phyloP scores from a whole-genome alignment of 1,140 invertebrate species.

The Rhagoletis pomonella region DNA sequence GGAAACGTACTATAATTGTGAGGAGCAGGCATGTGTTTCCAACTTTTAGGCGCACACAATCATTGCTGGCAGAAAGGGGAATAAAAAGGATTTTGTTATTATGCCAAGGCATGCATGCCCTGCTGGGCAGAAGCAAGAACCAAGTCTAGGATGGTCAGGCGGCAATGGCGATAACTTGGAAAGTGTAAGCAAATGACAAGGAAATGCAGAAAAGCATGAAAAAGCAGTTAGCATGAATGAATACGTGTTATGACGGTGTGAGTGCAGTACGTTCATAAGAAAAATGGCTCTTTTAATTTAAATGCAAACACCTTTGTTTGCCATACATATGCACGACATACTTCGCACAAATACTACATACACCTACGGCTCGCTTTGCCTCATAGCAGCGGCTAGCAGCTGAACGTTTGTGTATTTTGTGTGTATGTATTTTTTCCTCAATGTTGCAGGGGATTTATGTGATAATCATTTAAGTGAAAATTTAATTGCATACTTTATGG shows the following conservation, averaged over 20 bases:
- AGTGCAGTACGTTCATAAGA: conserved; percentile 59
- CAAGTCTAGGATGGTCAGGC: background rate
- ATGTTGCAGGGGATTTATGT: conserved; percentile 68
- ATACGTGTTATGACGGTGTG: conserved; percentile 2
- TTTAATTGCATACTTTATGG: conserved; percentile 74
- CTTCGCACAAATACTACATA: background rate
- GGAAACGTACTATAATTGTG: background rate
- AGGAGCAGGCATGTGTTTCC: background rate
- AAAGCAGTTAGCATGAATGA: background rate
- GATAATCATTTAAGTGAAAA: conserved; percentile 75
- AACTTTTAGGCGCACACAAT: conserved; percentile 21
- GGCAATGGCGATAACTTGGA: background rate
- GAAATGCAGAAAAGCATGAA: no score
- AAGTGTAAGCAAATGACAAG: background rate
- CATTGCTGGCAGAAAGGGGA: background rate
- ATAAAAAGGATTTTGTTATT: background rate
- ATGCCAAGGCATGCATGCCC: background rate
- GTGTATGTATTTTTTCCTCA: conserved; percentile 28
- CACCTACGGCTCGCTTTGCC: background rate
- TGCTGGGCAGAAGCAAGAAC: background rate
- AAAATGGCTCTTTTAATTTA: conserved; percentile 74
- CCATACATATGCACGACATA: background rate
- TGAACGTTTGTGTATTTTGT: background rate
- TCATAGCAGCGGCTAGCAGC: background rate
- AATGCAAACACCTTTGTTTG: conserved; percentile 72